phyloP scores from a whole-genome alignment of 2,888 invertebrate species.

The Heliconius ismenius region DNA sequence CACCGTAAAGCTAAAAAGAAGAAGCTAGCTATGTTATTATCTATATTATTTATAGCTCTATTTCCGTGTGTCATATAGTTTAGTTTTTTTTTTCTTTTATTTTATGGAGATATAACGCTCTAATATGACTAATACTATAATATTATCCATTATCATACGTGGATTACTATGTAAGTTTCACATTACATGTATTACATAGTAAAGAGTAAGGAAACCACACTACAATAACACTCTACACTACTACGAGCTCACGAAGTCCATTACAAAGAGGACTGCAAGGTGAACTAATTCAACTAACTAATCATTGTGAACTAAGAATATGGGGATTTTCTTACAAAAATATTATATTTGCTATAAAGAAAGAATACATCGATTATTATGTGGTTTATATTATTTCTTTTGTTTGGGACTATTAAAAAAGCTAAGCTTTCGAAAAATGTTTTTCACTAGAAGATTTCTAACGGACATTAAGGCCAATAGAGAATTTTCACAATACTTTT shows the following conservation, averaged over 20 bases:
- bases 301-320: not conserved
- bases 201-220: not conserved
- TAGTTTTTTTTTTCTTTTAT: too few species aligned
- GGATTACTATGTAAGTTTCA: not conserved
- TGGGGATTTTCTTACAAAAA: not conserved
- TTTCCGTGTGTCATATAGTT: not conserved
- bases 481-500: constrained; percentile 16
- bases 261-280: constrained; percentile 5
- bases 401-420: not conserved
- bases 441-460: not conserved
- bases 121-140: not conserved
- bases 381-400: too few species aligned
- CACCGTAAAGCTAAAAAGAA: not conserved
- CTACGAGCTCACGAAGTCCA: not conserved
- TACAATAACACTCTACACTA: not conserved
- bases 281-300: too few species aligned
- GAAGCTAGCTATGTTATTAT: too few species aligned
- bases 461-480: not conserved
- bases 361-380: not conserved
- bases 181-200: not conserved
- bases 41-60: not conserved
- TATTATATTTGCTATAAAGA: not conserved
- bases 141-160: not conserved
- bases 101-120: too few species aligned
- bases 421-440: not conserved